phyloP scores from a whole-genome alignment of 2,113 vertebrate species.

The Trematocara zebra region DNA sequence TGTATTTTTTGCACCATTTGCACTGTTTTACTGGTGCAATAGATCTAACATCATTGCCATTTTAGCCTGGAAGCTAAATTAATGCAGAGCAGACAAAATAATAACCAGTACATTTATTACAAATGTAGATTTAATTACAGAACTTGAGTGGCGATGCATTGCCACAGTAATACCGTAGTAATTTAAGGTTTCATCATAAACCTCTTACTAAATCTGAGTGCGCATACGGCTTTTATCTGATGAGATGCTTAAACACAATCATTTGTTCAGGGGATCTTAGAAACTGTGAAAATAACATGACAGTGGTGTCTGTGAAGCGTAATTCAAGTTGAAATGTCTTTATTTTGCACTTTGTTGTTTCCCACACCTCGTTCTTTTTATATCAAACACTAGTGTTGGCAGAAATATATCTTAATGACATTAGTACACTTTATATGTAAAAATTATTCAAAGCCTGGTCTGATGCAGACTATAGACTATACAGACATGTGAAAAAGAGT shows the following conservation, averaged over 20 bases:
- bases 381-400: neutral
- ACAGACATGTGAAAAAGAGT: neutral
- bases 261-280: conserved; percentile 32
- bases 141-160: neutral
- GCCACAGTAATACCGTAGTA: neutral
- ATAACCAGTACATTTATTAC: conserved; percentile 9
- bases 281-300: conserved; percentile 21
- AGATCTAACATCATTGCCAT: neutral
- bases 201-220: neutral
- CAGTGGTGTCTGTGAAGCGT: conserved; percentile 22
- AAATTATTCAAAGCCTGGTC: neutral
- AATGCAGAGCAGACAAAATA: conserved; percentile 5
- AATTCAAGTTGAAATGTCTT: conserved; percentile 27
- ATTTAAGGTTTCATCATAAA: conserved; percentile 14
- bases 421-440: neutral
- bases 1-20: neutral
- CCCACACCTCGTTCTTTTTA: neutral
- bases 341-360: conserved; percentile 27
- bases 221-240: conserved; percentile 20
- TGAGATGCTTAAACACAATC: conserved; percentile 27
- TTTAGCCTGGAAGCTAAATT: neutral
- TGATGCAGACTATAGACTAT: neutral
- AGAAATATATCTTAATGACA: neutral
- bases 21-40: neutral
- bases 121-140: conserved; percentile 38